Evolutionary conservation across 1,140 invertebrate genomes (phyloP).

Genomic region (Lasaia peninsularis): DNA sequence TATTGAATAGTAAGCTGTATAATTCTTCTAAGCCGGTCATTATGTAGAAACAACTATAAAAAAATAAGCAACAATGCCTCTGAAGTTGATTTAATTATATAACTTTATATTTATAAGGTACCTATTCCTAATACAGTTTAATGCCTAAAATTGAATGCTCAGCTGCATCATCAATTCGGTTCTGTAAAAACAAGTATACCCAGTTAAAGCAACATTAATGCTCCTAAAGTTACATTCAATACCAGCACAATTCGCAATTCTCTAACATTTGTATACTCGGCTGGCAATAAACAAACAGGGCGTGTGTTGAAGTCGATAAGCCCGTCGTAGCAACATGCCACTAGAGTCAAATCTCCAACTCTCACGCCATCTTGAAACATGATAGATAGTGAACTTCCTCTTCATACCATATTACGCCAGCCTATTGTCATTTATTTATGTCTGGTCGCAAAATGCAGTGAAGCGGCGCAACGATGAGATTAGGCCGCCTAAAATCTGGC

Average conservation of each 20-base stretch:
- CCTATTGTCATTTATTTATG: conserved; percentile 58
- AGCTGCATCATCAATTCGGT: too few species aligned
- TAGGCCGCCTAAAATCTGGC: conserved; percentile 68
- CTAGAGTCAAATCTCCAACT: conserved; percentile 30
- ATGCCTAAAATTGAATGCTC: too few species aligned
- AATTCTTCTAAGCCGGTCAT: too few species aligned
- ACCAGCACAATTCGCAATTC: conserved; percentile 22
- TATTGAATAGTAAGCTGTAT: too few species aligned
- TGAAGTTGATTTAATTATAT: too few species aligned
- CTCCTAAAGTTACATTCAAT: conserved; percentile 20
- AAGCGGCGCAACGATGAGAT: conserved; percentile 59
- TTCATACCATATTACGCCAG: conserved; percentile 48
- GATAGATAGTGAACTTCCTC: conserved; percentile 34
- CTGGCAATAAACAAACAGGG: conserved; percentile 60
- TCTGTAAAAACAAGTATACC: conserved; percentile 11
- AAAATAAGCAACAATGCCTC: too few species aligned
- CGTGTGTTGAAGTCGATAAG: conserved; percentile 65
- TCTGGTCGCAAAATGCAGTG: conserved; percentile 64
- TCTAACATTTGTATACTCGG: conserved; percentile 19
- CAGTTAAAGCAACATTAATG: background rate
- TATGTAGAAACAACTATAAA: too few species aligned
- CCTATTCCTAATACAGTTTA: too few species aligned
- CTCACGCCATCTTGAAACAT: conserved; percentile 35
- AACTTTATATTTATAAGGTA: too few species aligned
- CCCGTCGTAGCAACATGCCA: conserved; percentile 31